Conservation (phyloP, 2,797 vertebrate genomes). For the Halcyon smyrnensis region DNA sequence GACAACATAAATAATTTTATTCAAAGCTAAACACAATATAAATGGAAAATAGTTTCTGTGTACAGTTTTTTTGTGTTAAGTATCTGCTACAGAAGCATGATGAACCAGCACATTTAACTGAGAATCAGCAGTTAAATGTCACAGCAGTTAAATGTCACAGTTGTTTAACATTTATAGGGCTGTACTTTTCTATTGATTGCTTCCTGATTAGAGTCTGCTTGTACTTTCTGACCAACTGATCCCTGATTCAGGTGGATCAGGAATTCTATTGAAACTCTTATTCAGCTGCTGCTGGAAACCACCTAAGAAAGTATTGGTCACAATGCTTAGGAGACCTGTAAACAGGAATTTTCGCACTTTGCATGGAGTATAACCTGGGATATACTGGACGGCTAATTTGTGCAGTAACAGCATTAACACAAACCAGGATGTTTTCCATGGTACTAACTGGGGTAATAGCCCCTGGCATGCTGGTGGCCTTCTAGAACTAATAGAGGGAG, state of each 20-base stretch:
- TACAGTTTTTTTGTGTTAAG: background rate
- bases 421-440: background rate
- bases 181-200: background rate
- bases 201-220: background rate
- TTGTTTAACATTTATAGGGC: background rate
- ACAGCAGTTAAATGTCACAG: background rate
- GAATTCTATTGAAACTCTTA: background rate
- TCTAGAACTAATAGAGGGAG: background rate
- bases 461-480: background rate
- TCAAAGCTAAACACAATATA: background rate
- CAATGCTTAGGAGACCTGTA: background rate
- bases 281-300: background rate
- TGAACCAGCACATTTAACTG: background rate
- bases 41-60: background rate
- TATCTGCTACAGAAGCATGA: background rate
- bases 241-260: background rate
- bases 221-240: background rate
- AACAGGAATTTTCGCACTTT: background rate
- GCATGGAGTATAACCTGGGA: too few species aligned
- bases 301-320: background rate
- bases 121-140: background rate
- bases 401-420: background rate
- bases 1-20: background rate
- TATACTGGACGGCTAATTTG: background rate
- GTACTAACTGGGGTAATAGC: background rate